Evolutionary conservation across 2,113 vertebrate genomes (phyloP).

Genomic region (Shinisaurus crocodilurus): DNA sequence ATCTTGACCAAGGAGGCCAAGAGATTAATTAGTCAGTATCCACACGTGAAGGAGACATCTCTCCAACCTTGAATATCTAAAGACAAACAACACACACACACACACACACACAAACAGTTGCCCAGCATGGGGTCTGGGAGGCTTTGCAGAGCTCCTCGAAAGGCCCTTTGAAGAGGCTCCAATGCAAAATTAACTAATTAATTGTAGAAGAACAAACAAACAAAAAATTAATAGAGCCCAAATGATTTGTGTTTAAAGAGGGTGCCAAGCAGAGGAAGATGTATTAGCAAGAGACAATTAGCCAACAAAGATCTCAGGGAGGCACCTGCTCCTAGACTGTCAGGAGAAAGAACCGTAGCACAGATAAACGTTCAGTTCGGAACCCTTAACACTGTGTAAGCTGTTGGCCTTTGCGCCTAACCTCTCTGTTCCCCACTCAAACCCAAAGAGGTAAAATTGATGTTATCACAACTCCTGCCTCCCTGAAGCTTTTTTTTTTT

Average conservation of each 20-base stretch:
- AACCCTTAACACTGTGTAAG: neutral
- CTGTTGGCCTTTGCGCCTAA: neutral
- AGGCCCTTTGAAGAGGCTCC: constrained; percentile 52
- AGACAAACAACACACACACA: constrained; percentile 28
- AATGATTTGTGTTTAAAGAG: constrained; percentile 29
- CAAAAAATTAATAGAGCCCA: constrained; percentile 28
- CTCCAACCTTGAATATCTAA: constrained; percentile 58
- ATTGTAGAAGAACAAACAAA: constrained; percentile 25
- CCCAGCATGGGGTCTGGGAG: neutral
- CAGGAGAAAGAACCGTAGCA: neutral
- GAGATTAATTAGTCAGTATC: constrained; percentile 47
- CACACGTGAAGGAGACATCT: constrained; percentile 44
- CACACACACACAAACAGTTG: neutral
- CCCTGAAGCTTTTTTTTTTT: too few species aligned
- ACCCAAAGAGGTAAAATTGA: constrained; percentile 8
- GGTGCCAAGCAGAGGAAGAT: constrained; percentile 31
- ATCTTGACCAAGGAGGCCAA: constrained; percentile 38
- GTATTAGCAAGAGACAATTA: constrained; percentile 1
- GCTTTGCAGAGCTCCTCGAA: constrained; percentile 60
- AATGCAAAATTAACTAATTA: constrained; percentile 60
- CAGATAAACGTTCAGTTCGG: neutral
- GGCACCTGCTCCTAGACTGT: neutral
- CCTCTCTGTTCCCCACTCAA: constrained; percentile 31
- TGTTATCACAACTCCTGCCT: neutral
- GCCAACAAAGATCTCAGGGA: neutral